Conservation (phyloP, 2,113 vertebrate genomes). For the Notechis scutatus region DNA sequence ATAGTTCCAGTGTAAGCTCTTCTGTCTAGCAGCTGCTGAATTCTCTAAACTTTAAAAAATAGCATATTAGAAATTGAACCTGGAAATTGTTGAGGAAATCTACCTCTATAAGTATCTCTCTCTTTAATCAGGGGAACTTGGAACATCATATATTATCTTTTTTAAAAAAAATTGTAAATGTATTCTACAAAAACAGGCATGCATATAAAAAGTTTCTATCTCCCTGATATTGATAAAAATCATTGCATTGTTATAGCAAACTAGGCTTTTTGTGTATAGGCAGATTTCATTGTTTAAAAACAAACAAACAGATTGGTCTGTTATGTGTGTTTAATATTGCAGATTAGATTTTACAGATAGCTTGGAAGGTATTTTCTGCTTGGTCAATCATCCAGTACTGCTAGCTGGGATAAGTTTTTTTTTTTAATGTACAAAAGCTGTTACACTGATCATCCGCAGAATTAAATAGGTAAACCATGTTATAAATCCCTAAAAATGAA, state of each 20-base stretch:
- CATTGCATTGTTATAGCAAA: fast-evolving
- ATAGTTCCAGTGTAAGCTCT: too few relatives aligned
- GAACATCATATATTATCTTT: neutral
- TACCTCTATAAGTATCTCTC: neutral
- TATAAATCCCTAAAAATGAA: conserved; percentile 28
- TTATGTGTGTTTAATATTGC: conserved; percentile 38
- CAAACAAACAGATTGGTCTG: neutral
- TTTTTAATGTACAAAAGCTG: conserved; percentile 37
- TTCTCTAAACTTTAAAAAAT: neutral
- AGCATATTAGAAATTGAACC: neutral
- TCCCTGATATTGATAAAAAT: neutral
- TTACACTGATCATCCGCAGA: conserved; percentile 36
- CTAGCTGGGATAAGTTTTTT: conserved; percentile 39
- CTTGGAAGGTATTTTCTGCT: conserved; percentile 24
- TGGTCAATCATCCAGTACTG: conserved; percentile 22
- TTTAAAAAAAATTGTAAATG: neutral
- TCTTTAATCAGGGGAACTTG: neutral
- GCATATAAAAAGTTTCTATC: neutral
- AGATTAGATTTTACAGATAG: conserved; percentile 29
- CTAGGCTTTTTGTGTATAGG: neutral
- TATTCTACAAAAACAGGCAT: neutral
- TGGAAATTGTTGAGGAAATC: neutral
- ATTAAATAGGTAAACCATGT: conserved; percentile 29
- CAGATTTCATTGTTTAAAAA: conserved; percentile 25
- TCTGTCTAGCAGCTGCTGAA: neutral